These are phyloP conservation scores for Coilia nasus DNA, from an alignment of 2,797 vertebrate genomes.

Conservation along the genomic window DNA sequence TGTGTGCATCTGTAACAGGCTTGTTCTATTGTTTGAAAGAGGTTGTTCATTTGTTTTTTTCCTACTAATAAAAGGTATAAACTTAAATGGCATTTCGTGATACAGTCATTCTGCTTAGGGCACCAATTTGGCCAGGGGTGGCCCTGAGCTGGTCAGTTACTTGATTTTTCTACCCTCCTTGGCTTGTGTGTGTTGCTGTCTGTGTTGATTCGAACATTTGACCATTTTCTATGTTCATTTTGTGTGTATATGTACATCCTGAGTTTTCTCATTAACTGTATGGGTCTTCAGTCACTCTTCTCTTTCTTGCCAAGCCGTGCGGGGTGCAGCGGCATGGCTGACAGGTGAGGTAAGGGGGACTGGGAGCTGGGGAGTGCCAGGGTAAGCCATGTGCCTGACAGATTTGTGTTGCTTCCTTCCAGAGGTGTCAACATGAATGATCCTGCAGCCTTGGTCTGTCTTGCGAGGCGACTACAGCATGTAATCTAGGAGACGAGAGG, in stretches of 20 bases:
- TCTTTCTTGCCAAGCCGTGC: neutral
- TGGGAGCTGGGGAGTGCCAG: neutral
- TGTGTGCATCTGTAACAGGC: too few species aligned
- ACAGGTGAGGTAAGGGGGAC: neutral
- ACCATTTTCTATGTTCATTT: neutral
- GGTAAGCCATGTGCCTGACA: neutral
- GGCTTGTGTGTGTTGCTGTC: too few species aligned
- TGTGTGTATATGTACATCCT: neutral
- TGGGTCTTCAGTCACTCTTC: neutral
- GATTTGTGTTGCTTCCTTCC: neutral
- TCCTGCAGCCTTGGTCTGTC: constrained; percentile 5
- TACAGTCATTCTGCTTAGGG: too few species aligned
- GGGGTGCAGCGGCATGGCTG: neutral
- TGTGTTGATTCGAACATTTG: too few species aligned
- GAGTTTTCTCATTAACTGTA: neutral
- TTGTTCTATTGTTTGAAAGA: too few species aligned
- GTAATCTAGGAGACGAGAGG: neutral
- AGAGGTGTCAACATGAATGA: constrained; percentile 18
- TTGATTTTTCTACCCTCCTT: too few species aligned
- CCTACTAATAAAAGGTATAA: too few species aligned
- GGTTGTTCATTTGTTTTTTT: too few species aligned
- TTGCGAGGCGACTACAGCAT: neutral
- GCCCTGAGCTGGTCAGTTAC: too few species aligned
- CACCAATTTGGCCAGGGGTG: too few species aligned
- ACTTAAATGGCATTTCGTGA: too few species aligned